Evolutionary conservation across 1,140 invertebrate genomes (phyloP).

Genomic region (Drosophila pseudoananassae): DNA sequence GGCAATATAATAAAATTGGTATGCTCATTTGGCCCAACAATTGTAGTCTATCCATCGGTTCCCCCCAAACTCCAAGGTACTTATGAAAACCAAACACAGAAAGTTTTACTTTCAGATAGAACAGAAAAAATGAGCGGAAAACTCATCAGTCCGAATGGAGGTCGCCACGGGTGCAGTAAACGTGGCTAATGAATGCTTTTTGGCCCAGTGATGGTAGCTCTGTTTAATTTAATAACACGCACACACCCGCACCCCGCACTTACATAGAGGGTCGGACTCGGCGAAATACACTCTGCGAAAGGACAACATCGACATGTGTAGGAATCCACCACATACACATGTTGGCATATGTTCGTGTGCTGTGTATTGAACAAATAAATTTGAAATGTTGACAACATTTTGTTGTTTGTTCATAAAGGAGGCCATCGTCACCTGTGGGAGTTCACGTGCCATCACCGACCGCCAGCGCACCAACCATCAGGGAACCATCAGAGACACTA

Average conservation of each 20-base stretch:
- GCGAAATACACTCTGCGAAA: slow-evolving; percentile 2
- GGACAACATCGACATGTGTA: slow-evolving; percentile 57
- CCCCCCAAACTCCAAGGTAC: slow-evolving; percentile 11
- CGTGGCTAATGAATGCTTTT: slow-evolving; percentile 82
- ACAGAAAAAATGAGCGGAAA: slow-evolving; percentile 46
- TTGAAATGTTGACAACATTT: slow-evolving; percentile 83
- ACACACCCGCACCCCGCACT: slow-evolving; percentile 42
- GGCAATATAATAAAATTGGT: no score
- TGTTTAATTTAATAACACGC: slow-evolving; percentile 83
- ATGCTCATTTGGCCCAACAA: neutral
- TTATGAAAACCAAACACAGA: slow-evolving; percentile 54
- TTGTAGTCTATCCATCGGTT: neutral
- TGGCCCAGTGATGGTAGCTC: slow-evolving; percentile 78
- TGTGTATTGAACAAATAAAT: slow-evolving; percentile 82
- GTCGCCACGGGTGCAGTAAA: slow-evolving; percentile 82
- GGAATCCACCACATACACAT: slow-evolving; percentile 43
- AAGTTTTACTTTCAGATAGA: slow-evolving; percentile 58
- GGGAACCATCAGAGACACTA: neutral
- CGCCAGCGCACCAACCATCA: neutral
- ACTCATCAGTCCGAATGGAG: slow-evolving; percentile 79
- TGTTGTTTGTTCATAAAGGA: slow-evolving; percentile 82
- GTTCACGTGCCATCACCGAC: slow-evolving; percentile 32
- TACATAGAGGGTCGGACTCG: slow-evolving; percentile 13
- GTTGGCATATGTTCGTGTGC: slow-evolving; percentile 43
- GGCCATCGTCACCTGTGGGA: slow-evolving; percentile 82